Percentiles rank a stretch among this genome's conserved stretches.
phyloP scores from a whole-genome alignment of 2,113 vertebrate species.

The Dasypus novemcinctus region DNA sequence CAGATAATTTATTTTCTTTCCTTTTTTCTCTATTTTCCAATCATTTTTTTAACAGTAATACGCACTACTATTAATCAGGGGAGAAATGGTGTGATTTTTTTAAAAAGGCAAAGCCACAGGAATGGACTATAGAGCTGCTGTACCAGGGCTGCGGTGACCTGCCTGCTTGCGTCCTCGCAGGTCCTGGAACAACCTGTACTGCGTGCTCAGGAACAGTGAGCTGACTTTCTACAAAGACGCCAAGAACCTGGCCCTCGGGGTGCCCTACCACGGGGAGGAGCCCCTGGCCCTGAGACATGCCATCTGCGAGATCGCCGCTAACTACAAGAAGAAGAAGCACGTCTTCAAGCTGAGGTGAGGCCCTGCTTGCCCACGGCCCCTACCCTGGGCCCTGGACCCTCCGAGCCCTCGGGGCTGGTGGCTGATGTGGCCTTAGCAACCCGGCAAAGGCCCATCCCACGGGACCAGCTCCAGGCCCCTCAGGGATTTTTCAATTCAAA shows the following conservation, averaged over 20 bases:
- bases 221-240: slow-evolving; percentile 93
- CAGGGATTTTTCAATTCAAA: neutral
- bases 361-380: neutral
- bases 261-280: slow-evolving; percentile 92
- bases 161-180: slow-evolving; percentile 76
- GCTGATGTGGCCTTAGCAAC: neutral
- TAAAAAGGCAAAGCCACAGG: neutral
- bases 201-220: slow-evolving; percentile 91
- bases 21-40: neutral
- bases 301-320: slow-evolving; percentile 89
- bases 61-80: neutral
- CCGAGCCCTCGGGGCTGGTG: neutral
- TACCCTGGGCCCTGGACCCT: neutral
- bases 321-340: slow-evolving; percentile 97
- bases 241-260: slow-evolving; percentile 89
- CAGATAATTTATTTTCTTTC: neutral
- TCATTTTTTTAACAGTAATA: neutral
- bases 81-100: neutral
- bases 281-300: slow-evolving; percentile 88
- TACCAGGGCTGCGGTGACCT: neutral
- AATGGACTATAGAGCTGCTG: neutral
- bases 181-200: slow-evolving; percentile 96
- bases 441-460: rapidly evolving
- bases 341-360: slow-evolving; percentile 94
- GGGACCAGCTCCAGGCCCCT: neutral